Base-by-base conservation (phyloP, 2,113 vertebrate genomes). In the Calcarius ornatus region DNA sequence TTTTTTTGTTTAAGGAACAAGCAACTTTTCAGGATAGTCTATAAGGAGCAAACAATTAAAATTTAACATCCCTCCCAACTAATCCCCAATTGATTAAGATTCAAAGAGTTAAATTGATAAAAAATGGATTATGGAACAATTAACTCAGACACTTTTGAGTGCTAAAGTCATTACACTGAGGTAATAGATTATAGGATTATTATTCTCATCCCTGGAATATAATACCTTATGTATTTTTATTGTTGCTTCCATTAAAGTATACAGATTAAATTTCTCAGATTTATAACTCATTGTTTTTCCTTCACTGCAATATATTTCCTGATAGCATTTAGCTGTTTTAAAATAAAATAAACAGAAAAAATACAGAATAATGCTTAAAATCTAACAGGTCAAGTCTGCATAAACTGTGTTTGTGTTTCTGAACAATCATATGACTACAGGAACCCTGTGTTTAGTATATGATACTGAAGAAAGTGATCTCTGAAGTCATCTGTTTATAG, bases 1-100 rank as follows among this genome's bases (percentile, higher is more conserved):
- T 47, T 47, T 86, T 96, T 97, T 97, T 60, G 45, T 93, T 86
- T 72, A 88, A 80, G 45, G 50, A 79, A 82, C 63, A 95, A 95
- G 1, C 9, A 82, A 45, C 6, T 70, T 81, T 45, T 5, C 93
- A 63, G 64, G 92, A 77, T 31, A 66, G 70, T 37, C 35, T 86
- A 86, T 72, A 56, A 88, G 96, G 53, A 90, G 17, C 12, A 81
- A 96, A 83, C 8, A 65, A 60, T 82, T 88, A 61, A 90, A 84
- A 80, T 59, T 33, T 76, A 57, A 66, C 4, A 47, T 30, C 2
- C 8, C 12, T 21, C 17, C 21, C 33, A 54, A 42, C 10, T 35
- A 61, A 48, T 48, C 56, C 47, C 37, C 57, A 78, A 85, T 31
- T 78, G 65, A 66, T 53, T 75, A 94, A 57, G 51, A 86, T 71